Conservation (phyloP, 2,888 invertebrate genomes). For the Sclerodermus sp. region DNA sequence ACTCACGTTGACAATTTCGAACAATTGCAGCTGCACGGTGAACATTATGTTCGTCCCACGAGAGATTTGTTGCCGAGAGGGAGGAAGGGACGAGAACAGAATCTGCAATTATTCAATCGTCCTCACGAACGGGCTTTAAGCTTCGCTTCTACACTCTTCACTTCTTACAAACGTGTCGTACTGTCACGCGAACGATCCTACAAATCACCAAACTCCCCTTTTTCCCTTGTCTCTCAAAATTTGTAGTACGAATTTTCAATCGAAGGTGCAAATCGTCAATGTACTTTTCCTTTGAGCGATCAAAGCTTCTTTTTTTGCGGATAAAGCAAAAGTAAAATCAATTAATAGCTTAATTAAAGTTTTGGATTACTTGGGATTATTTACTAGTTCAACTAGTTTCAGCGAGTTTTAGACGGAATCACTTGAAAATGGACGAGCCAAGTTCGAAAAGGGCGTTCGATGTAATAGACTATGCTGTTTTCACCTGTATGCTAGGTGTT, state of each 20-base stretch:
- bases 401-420: too few relatives aligned
- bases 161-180: slow-evolving; percentile 13
- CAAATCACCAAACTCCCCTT: not conserved
- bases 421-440: too few relatives aligned
- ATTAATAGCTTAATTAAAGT: too few relatives aligned
- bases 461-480: slow-evolving; percentile 68
- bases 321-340: too few relatives aligned
- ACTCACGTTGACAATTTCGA: slow-evolving; percentile 31
- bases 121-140: slow-evolving; percentile 32
- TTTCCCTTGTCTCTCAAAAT: not conserved
- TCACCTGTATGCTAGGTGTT: slow-evolving; percentile 66
- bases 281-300: too few relatives aligned
- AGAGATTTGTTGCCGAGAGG: slow-evolving; percentile 13
- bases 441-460: slow-evolving; percentile 56
- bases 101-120: slow-evolving; percentile 54
- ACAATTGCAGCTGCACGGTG: slow-evolving; percentile 38
- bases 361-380: too few relatives aligned
- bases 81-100: slow-evolving; percentile 24
- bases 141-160: slow-evolving; percentile 22
- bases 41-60: slow-evolving; percentile 18
- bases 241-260: slow-evolving; percentile 3
- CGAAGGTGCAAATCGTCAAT: too few relatives aligned
- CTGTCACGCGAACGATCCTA: slow-evolving; percentile 6
- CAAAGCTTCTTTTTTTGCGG: too few relatives aligned
- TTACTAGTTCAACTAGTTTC: too few relatives aligned